phyloP scores from a whole-genome alignment of 2,113 vertebrate genomes.

The Rattus rattus region DNA sequence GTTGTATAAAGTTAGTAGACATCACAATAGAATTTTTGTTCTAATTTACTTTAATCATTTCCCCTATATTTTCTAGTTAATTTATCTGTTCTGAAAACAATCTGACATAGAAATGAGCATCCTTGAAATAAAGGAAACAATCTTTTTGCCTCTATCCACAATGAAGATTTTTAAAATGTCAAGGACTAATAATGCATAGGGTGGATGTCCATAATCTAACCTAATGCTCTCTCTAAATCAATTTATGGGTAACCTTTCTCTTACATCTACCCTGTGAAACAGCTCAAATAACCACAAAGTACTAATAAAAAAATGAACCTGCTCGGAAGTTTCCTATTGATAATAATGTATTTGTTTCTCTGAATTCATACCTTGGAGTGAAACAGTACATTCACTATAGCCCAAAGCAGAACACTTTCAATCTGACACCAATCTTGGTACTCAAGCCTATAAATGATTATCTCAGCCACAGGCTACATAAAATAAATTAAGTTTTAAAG shows the following conservation, averaged over 20 bases:
- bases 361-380: constrained; percentile 7
- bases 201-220: background rate
- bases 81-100: constrained; percentile 13
- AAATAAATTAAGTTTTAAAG: constrained; percentile 79
- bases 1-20: background rate
- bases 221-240: constrained; percentile 57
- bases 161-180: constrained; percentile 27
- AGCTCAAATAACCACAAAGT: background rate
- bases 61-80: background rate
- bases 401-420: constrained; percentile 53
- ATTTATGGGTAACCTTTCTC: constrained; percentile 34
- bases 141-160: background rate
- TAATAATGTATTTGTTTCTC: constrained; percentile 44
- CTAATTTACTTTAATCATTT: constrained; percentile 32
- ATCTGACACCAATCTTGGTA: background rate
- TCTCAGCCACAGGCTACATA: constrained; percentile 57
- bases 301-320: constrained; percentile 61
- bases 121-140: background rate
- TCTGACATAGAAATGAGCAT: background rate
- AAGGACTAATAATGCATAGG: background rate
- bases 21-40: background rate
- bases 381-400: constrained; percentile 31
- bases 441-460: constrained; percentile 61
- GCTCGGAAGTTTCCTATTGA: constrained; percentile 43
- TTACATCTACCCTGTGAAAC: constrained; percentile 26